Evolutionary conservation across 2,113 vertebrate species (phyloP), one percentile per base, ranked within the genome.

Genomic region (Pica pica): DNA sequence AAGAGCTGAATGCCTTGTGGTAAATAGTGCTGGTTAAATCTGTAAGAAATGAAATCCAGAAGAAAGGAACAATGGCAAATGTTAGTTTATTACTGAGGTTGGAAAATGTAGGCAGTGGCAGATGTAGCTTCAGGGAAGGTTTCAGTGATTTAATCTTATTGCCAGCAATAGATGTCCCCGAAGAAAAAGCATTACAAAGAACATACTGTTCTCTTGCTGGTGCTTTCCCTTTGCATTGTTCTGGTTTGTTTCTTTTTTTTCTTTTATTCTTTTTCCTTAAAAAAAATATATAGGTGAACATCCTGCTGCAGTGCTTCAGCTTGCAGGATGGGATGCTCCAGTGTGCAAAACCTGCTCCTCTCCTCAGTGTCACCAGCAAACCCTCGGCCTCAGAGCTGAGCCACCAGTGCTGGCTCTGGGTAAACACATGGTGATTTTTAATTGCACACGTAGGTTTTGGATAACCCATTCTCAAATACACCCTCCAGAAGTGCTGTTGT

Each of bases 21-120:
- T 95, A 93, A 93, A 78, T 59, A 94, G 90, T 1, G 3, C 87
- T 91, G 96, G 90, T 97, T 97, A 92, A 95, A 83, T 92, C 80
- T 95, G 87, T 86, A 87, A 96, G 91, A 97, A 97, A 97, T 96
- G 94, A 97, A 97, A 95, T 95, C 94, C 93, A 97, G 93, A 97
- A 97, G 89, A 97, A 96, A 96, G 10, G 94, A 96, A 97, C 95
- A 96, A 96, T 96, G 93, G 96, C 94, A 95, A 96, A 93, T 82
- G 94, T 88, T 96, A 90, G 92, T 93, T 97, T 97, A 97, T 96
- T 97, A 97, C 92, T 94, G 94, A 97, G 96, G 93, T 75, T 96
- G 95, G 93, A 97, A 97, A 97, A 97, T 96, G 95, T 90, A 96
- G 94, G 93, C 95, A 94, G 94, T 86, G 94, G 96, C 95, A 97